A percentile compares a stretch with the other conserved stretches of the same genome.
Evolutionary conservation across 1,140 invertebrate genomes (phyloP).

Genomic region (Scaptomyza graminum): DNA sequence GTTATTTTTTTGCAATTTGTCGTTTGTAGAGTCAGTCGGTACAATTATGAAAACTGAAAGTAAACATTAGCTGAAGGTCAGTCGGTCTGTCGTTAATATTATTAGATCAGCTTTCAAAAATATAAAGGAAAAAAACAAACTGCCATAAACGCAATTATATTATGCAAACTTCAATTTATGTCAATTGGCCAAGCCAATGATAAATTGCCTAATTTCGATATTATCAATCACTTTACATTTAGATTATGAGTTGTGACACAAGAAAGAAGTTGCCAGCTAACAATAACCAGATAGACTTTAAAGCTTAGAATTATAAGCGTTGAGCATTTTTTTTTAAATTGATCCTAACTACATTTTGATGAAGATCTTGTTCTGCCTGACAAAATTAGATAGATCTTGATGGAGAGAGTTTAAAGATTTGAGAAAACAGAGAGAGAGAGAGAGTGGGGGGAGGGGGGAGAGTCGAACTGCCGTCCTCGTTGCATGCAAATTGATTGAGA

Average conservation of each 20-base stretch:
- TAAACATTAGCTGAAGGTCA: constrained; percentile 75
- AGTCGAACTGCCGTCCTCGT: not conserved
- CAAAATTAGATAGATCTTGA: not conserved
- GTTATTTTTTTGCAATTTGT: constrained; percentile 44
- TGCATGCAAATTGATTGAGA: constrained; percentile 30
- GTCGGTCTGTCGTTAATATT: constrained; percentile 54
- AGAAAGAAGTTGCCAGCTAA: not conserved
- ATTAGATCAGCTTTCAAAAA: constrained; percentile 77
- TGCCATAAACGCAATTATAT: constrained; percentile 36
- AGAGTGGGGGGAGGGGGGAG: no score
- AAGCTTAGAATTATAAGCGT: not conserved
- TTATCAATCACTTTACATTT: constrained; percentile 4
- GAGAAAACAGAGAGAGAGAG: no score
- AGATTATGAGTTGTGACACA: constrained; percentile 4
- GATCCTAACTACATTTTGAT: not conserved
- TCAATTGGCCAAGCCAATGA: constrained; percentile 34
- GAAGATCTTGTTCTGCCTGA: not conserved
- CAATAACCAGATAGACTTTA: not conserved
- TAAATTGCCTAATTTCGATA: constrained; percentile 27
- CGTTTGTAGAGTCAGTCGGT: constrained; percentile 42
- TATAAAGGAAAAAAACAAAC: not conserved
- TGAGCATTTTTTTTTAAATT: not conserved
- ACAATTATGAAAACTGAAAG: constrained; percentile 72
- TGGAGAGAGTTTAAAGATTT: not conserved
- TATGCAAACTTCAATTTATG: constrained; percentile 44